Conservation (phyloP, 2,797 vertebrate genomes). For the Sebastes kiyomatsui region DNA sequence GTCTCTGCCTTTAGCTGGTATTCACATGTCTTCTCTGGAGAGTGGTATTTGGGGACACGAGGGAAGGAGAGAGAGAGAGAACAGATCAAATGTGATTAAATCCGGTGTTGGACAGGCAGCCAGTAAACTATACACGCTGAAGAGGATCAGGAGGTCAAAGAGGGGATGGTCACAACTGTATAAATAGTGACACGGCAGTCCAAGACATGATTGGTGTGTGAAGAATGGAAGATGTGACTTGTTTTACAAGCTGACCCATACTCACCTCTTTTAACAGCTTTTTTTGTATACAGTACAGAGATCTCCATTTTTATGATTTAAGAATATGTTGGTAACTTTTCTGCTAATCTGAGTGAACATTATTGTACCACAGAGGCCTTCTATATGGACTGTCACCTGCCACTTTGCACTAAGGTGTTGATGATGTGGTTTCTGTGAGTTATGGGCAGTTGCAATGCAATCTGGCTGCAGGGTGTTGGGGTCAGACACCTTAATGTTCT, state of each 20-base stretch:
- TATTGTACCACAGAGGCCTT: not conserved
- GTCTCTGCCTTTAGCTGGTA: constrained; percentile 18
- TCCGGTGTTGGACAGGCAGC: constrained; percentile 30
- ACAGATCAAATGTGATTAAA: constrained; percentile 51
- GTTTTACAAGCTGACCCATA: not conserved
- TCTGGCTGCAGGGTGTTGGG: constrained; percentile 31
- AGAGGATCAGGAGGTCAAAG: constrained; percentile 40
- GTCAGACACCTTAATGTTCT: constrained; percentile 37
- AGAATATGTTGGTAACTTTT: not conserved
- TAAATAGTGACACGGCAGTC: constrained; percentile 43
- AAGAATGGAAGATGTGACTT: not conserved
- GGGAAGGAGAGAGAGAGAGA: not conserved
- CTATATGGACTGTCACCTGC: not conserved
- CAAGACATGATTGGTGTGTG: constrained; percentile 23
- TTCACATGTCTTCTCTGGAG: not conserved
- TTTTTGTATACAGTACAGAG: not conserved
- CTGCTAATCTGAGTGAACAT: not conserved
- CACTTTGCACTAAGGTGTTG: not conserved
- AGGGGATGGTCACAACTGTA: constrained; percentile 59
- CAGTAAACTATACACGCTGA: constrained; percentile 46
- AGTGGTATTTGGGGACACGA: constrained; percentile 8
- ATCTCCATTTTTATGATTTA: not conserved
- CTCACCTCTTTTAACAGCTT: not conserved
- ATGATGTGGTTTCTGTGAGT: constrained; percentile 24
- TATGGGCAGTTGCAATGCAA: constrained; percentile 49